Conservation (phyloP, 2,797 vertebrate genomes). For the Adelosebastes latens region DNA sequence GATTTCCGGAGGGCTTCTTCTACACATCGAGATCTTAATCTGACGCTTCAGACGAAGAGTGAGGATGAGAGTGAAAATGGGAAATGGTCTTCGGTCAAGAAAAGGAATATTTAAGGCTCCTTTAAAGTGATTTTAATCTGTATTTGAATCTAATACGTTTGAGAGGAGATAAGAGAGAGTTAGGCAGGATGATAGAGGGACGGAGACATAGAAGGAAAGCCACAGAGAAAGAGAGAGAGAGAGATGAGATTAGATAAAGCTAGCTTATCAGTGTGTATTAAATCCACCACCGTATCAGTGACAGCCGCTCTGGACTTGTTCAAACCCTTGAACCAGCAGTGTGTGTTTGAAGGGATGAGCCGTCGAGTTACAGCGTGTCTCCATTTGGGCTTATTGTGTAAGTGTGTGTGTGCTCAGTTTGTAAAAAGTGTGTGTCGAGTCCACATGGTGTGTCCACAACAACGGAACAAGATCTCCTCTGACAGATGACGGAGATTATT, state of each 20-base stretch:
- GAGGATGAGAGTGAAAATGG: not conserved
- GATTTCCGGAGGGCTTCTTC: constrained; percentile 7
- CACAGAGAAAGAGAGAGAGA: not conserved
- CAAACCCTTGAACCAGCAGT: constrained; percentile 30
- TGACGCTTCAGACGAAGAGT: not conserved
- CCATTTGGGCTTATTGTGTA: constrained; percentile 26
- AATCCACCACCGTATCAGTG: constrained; percentile 42
- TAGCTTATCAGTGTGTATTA: constrained; percentile 48
- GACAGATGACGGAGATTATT: not conserved
- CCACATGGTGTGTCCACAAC: not conserved
- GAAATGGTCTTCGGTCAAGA: not conserved
- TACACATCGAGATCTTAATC: not conserved
- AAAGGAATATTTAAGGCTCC: not conserved
- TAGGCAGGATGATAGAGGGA: not conserved
- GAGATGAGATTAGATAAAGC: constrained; percentile 54
- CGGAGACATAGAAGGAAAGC: not conserved
- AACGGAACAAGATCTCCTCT: not conserved
- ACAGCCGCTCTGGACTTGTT: constrained; percentile 44
- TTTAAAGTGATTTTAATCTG: constrained; percentile 47
- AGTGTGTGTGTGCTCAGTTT: not conserved
- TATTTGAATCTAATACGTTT: constrained; percentile 34
- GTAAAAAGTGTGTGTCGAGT: not conserved
- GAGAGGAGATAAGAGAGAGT: constrained; percentile 25
- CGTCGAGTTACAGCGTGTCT: constrained; percentile 32
- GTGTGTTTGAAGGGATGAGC: constrained; percentile 43